Percentiles rank a stretch among this genome's conserved stretches.
Conservation (phyloP, 2,888 invertebrate genomes). For the Tetramorium bicarinatum region DNA sequence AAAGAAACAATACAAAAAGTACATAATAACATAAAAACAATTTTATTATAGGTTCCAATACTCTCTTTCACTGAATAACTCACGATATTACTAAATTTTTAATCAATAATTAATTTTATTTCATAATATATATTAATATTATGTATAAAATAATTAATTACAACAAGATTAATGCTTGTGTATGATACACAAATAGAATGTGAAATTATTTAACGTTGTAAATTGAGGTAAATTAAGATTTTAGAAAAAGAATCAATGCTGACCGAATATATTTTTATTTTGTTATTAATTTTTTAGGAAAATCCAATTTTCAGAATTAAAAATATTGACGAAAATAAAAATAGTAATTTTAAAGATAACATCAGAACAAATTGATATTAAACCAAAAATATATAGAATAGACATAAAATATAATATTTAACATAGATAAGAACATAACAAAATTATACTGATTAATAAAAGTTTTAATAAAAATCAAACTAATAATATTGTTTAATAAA, state of each 20-base stretch:
- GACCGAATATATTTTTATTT: neutral
- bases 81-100: neutral
- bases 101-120: conserved; percentile 16
- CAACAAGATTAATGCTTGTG: neutral
- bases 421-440: neutral
- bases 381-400: neutral
- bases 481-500: neutral
- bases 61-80: conserved; percentile 9
- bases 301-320: neutral
- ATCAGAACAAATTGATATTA: neutral
- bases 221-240: neutral
- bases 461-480: conserved; percentile 1
- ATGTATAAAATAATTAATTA: conserved; percentile 2
- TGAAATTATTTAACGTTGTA: neutral
- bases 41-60: neutral
- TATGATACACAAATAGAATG: neutral
- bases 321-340: neutral
- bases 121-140: conserved; percentile 10
- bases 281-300: neutral
- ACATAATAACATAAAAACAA: neutral
- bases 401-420: neutral
- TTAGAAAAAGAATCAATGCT: neutral
- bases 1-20: neutral
- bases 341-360: neutral
- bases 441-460: neutral